Conservation (phyloP, 1,140 invertebrate species). For the Drosophila mayri region DNA sequence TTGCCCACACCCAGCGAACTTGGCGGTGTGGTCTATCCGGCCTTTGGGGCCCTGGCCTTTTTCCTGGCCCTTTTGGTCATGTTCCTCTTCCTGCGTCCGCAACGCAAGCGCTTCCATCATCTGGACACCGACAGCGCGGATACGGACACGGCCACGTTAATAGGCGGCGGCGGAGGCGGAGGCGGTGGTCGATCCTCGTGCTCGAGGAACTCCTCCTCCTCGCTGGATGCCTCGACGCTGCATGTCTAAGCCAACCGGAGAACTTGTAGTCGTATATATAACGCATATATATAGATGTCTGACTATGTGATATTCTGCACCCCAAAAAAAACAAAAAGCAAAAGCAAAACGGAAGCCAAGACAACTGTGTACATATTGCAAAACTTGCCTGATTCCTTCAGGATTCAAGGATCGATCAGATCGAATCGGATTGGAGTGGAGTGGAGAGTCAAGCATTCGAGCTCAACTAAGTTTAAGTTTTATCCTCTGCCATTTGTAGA, state of each 20-base stretch:
- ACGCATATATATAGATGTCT: conserved; percentile 57
- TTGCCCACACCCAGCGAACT: conserved; percentile 69
- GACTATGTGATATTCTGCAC: conserved; percentile 79
- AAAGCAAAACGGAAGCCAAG: conserved; percentile 21
- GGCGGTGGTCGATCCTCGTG: conserved; percentile 13
- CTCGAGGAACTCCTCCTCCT: conserved; percentile 44
- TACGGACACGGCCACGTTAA: conserved; percentile 63
- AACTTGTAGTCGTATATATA: conserved; percentile 70
- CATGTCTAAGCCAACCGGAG: conserved; percentile 62
- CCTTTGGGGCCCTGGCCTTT: conserved; percentile 71
- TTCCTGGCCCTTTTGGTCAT: conserved; percentile 70
- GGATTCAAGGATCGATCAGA: conserved; percentile 34
- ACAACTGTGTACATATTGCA: conserved; percentile 35
- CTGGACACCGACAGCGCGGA: conserved; percentile 32
- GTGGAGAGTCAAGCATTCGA: conserved; percentile 29
- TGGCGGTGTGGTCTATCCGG: conserved; percentile 72
- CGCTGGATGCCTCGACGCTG: conserved; percentile 64
- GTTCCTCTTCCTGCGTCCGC: conserved; percentile 75
- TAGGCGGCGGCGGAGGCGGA: conserved; percentile 15
- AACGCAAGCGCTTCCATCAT: conserved; percentile 62
- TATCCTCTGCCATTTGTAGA: conserved; percentile 60
- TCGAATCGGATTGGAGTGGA: conserved; percentile 23
- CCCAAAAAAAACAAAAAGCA: conserved; percentile 59
- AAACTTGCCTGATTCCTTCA: conserved; percentile 1
- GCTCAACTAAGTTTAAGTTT: conserved; percentile 77